Evolutionary conservation across 2,797 vertebrate genomes (phyloP), one percentile per base, ranked within the genome.

Genomic region (Trematocara caparti): DNA sequence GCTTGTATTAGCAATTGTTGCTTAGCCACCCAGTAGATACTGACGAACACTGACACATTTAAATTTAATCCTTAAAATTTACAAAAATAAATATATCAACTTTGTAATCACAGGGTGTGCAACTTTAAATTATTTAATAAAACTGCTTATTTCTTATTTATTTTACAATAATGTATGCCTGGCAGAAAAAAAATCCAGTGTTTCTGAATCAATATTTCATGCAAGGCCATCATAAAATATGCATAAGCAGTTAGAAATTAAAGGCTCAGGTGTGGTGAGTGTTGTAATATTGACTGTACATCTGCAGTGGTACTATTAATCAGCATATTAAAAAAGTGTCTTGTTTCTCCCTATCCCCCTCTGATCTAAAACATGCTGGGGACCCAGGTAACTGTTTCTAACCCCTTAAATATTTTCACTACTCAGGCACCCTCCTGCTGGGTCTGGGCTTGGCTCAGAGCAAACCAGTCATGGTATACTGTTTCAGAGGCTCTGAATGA

Each of bases 171-270:
- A 17, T 69, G 6, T 2, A 17, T 12, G 6, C 14, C 9, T 30
- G 40, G 21, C 38, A 27, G 38, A 27, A 43, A 43, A 66, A 30
- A 71, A 17, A 38, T 45, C 3, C 38, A 15, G 71, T 51, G 51
- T 75, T 80, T 69, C 47, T 57, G 8, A 73, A 88, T 88, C 19
- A 84, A 88, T 88, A 82, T 90, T 86, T 86, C 24, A 88, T 84
- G 74, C 24, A 19, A 47, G 34, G 17, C 62, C 47, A 72, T 47
- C 13, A 85, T 86, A 27, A 88, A 86, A 76, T 9, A 84, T 90
- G 57, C 38, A 87, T 55, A 14, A 74, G 17, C 6, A 73, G 78
- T 87, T 86, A 83, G 80, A 82, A 36, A 55, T 80, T 78, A 82
- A 86, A 82, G 51, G 47, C 34, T 78, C 34, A 14, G 49, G 69